Evolutionary conservation across 2,888 invertebrate genomes (phyloP), one percentile per base, ranked within the genome.

Genomic region (Urechis unicinctus): DNA sequence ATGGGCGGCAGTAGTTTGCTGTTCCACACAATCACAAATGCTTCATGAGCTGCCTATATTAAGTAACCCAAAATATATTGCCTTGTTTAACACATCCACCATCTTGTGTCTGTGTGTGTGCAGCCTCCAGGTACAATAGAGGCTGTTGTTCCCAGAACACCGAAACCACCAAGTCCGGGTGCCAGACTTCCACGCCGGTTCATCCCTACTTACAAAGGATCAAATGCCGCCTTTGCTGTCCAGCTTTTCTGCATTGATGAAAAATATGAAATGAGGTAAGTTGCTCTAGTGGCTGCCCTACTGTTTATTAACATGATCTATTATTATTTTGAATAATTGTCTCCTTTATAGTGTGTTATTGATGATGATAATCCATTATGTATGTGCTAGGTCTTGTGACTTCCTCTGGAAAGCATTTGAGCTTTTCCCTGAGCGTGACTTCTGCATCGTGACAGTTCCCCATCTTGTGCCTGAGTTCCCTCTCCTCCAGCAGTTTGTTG

Each of bases 241-340:
- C 78, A 78, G 61, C 68, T 78, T 3, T 78, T 78, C 65, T 74
- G 74, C 61, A 74, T 78, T 52, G 76, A 77, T 61, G 77, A 78
- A 59, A 65, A 67, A 63, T 75, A 72, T 63, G 77, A 79, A 63
- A 76, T 74, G 72, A 76, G 78, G 77, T 75, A 46, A 53, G 53
- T 50, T 24, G n/a, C n/a, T n/a, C n/a, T n/a, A n/a, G n/a, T n/a
- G n/a, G n/a, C n/a, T n/a, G n/a, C n/a, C n/a, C n/a, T n/a, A n/a
- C n/a, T n/a, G n/a, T n/a, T n/a, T n/a, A n/a, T n/a, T n/a, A n/a
- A n/a, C n/a, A n/a, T n/a, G n/a, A n/a, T n/a, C n/a, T n/a, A n/a
- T n/a, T n/a, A n/a, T n/a, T n/a, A n/a, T n/a, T n/a, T n/a, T n/a
- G n/a, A n/a, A n/a, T n/a, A n/a, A n/a, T n/a, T n/a, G n/a, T n/a